Base-by-base conservation (phyloP, 2,888 invertebrate genomes). In the Neoascia interrupta region DNA sequence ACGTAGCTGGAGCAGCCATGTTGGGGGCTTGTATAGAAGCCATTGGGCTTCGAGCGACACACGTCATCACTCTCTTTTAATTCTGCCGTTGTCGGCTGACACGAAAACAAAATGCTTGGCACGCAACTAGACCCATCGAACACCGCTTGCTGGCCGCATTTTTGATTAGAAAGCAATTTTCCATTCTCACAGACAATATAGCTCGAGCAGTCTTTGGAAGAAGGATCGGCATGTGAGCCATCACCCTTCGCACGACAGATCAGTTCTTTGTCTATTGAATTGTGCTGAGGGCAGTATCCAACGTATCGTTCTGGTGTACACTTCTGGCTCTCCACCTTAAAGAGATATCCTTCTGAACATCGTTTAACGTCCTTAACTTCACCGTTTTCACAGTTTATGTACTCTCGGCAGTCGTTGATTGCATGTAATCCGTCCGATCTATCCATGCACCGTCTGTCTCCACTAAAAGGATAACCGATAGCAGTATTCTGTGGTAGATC, bases 31-130 rank as follows among this genome's bases (percentile, higher is more conserved):
- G 83, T 82, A 53, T 85, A 84, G 36, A 90, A 90, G 11, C 92
- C 92, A 84, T 91, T 90, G 1, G 90, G 88, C 80, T 90, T 88
- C 0, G 90, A 89, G 79, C 89, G 87, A 84, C 91, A 91, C 45
- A 88, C 69, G 53, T 85, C 84, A 10, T 81, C 81, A 8, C 81
- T 63, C 3, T 49, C 37, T 15, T 45, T 53, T 8, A 82, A 68
- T 3, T 69, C 28, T 5, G 74, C 39, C 5, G 37, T 81, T 0
- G 45, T 5, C n/a, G 31, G 31, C 16, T 83, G 83, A 63, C 85
- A 85, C 28, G 83, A 68, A 49, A 82, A 85, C 13, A 85, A 39
- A 13, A 83, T 82, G 15, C 83, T 79, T 6, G 86, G 86, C 21
- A 87, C 85, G 81, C 88, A 88, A 53, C 64, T 81, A 18, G 82